Evolutionary conservation across 2,113 vertebrate species (phyloP).

Genomic region (Corydoras sp.): DNA sequence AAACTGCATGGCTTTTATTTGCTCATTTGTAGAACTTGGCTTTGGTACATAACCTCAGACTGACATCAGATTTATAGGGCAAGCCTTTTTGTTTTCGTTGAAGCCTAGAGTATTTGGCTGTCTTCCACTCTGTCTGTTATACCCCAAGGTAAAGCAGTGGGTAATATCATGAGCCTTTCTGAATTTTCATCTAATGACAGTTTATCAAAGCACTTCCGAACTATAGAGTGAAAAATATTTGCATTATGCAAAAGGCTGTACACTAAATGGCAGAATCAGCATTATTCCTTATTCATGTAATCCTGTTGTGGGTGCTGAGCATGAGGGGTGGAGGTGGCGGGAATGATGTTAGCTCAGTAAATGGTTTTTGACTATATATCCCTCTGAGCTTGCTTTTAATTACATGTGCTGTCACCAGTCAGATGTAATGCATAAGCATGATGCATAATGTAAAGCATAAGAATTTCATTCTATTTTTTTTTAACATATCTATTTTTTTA

Average conservation of each 20-base stretch:
- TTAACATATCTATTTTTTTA: too few species aligned
- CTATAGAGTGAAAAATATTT: constrained; percentile 1
- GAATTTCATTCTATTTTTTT: too few species aligned
- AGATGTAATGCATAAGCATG: too few species aligned
- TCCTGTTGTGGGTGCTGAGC: background rate
- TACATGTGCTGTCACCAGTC: too few species aligned
- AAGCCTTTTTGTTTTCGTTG: background rate
- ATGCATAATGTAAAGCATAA: too few species aligned
- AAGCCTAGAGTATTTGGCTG: constrained; percentile 11
- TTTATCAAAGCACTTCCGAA: constrained; percentile 20
- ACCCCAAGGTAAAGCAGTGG: constrained; percentile 9
- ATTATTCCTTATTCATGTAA: background rate
- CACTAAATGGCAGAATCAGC: background rate
- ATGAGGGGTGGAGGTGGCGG: too few species aligned
- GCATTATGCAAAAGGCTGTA: constrained; percentile 26
- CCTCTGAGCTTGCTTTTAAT: too few species aligned
- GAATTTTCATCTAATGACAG: background rate
- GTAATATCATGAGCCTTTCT: background rate
- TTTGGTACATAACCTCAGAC: background rate
- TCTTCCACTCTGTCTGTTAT: constrained; percentile 16
- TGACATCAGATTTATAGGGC: background rate
- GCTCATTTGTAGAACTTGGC: background rate
- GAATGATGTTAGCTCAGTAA: too few species aligned
- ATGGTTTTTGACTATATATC: too few species aligned
- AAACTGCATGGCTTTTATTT: too few species aligned